Conservation (phyloP, 2,113 vertebrate genomes). For the Candoia aspera region DNA sequence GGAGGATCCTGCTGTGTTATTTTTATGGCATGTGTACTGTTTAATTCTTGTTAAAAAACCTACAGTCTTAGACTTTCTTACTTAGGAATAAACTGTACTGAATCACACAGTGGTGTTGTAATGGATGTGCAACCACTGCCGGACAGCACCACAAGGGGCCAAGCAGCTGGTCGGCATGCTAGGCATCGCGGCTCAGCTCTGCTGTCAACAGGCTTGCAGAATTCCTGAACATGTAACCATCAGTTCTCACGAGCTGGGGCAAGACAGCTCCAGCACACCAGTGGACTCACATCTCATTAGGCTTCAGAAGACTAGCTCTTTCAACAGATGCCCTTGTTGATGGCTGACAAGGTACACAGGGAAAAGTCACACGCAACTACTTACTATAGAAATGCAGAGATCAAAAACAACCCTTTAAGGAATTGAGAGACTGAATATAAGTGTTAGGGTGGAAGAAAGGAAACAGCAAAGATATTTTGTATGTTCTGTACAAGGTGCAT, state of each 20-base stretch:
- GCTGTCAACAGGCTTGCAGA: not conserved
- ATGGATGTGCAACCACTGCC: not conserved
- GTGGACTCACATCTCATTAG: not conserved
- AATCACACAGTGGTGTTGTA: not conserved
- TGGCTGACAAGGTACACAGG: not conserved
- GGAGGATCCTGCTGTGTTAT: not conserved
- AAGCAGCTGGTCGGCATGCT: not conserved
- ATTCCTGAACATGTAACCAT: not conserved
- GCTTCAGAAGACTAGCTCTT: not conserved
- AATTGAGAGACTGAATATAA: not conserved
- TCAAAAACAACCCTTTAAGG: not conserved
- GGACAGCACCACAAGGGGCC: not conserved
- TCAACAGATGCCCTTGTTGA: not conserved
- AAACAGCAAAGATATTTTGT: not conserved
- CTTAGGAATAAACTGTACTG: not conserved
- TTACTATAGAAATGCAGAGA: not conserved
- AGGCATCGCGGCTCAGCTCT: not conserved
- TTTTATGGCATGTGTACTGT: not conserved
- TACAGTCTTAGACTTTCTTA: not conserved
- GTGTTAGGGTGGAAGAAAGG: not conserved
- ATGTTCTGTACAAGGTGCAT: not conserved
- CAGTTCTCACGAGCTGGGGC: not conserved
- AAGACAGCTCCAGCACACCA: not conserved
- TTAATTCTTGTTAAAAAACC: not conserved
- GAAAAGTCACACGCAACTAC: not conserved